phyloP scores from a whole-genome alignment of 2,113 vertebrate species.

The Brachyistius frenatus region DNA sequence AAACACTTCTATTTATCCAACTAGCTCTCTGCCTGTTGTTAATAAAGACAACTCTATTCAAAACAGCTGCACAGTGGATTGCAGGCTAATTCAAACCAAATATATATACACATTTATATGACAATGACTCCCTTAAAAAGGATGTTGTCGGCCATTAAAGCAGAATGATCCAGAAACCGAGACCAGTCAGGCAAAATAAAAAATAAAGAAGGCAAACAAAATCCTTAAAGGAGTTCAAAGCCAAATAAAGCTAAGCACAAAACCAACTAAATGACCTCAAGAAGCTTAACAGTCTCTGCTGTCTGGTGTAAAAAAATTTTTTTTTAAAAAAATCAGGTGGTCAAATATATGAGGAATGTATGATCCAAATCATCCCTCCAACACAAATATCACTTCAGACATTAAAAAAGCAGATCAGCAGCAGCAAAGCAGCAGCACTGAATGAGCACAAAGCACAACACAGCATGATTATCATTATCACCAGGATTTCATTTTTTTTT shows the following conservation, averaged over 20 bases:
- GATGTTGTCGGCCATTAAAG: background rate
- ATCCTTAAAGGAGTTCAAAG: constrained; percentile 8
- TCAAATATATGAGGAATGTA: background rate
- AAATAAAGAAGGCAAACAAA: constrained; percentile 21
- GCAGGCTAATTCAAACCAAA: constrained; percentile 39
- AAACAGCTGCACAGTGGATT: constrained; percentile 64
- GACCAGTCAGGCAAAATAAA: background rate
- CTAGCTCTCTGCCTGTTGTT: constrained; percentile 30
- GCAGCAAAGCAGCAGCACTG: constrained; percentile 68
- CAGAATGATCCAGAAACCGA: constrained; percentile 16
- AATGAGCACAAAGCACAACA: constrained; percentile 70
- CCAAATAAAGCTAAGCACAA: constrained; percentile 21
- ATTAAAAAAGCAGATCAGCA: constrained; percentile 61
- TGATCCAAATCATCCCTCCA: constrained; percentile 1
- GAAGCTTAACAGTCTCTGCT: constrained; percentile 2
- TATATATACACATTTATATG: constrained; percentile 3
- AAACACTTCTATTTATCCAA: constrained; percentile 18
- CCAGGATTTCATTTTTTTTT: constrained; percentile 54
- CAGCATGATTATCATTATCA: constrained; percentile 64
- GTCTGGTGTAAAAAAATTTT: background rate
- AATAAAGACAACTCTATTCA: constrained; percentile 70
- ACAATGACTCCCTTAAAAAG: constrained; percentile 13
- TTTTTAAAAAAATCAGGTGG: too few relatives aligned
- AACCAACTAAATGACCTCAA: background rate
- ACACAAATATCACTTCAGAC: too few relatives aligned